Evolutionary conservation across 2,797 vertebrate genomes (phyloP).

Genomic region (Sebastes cheni): DNA sequence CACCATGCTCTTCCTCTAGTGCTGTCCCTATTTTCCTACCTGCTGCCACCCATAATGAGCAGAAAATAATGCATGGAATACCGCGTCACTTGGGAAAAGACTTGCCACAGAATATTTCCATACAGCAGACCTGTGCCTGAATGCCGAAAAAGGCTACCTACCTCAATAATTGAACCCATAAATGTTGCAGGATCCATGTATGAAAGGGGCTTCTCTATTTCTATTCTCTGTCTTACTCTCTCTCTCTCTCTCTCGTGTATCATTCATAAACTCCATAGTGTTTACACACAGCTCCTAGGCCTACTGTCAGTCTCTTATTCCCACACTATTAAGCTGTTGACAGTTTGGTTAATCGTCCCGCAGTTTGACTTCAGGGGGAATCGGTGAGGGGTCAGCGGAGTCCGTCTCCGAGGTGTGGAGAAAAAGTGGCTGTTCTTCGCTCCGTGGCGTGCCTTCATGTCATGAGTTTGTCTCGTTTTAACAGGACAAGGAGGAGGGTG

Average conservation of each 20-base stretch:
- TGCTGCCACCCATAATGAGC: conserved; percentile 16
- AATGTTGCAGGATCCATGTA: conserved; percentile 38
- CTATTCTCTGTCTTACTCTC: neutral
- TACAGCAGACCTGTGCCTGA: neutral
- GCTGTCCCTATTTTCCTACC: conserved; percentile 3
- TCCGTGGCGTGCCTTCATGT: conserved; percentile 32
- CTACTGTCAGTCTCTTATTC: conserved; percentile 69
- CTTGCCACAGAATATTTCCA: conserved; percentile 9
- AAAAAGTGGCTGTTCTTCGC: conserved; percentile 43
- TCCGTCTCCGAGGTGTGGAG: conserved; percentile 54
- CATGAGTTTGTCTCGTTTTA: conserved; percentile 60
- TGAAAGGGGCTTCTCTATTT: conserved; percentile 3
- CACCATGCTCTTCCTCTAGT: neutral
- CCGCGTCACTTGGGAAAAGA: conserved; percentile 10
- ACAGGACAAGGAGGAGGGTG: conserved; percentile 4
- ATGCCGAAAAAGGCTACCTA: neutral
- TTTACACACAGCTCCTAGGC: conserved; percentile 53
- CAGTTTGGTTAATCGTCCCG: conserved; percentile 74
- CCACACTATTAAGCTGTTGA: conserved; percentile 73
- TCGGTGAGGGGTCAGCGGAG: conserved; percentile 51
- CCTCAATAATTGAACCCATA: conserved; percentile 26
- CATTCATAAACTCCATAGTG: conserved; percentile 47
- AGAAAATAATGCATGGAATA: conserved; percentile 5
- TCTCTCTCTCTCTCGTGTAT: conserved; percentile 24
- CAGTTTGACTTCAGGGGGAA: conserved; percentile 68